Percentiles rank a stretch among this genome's conserved stretches.
phyloP scores from a whole-genome alignment of 2,888 invertebrate genomes.

The Lampropteryx suffumata region DNA sequence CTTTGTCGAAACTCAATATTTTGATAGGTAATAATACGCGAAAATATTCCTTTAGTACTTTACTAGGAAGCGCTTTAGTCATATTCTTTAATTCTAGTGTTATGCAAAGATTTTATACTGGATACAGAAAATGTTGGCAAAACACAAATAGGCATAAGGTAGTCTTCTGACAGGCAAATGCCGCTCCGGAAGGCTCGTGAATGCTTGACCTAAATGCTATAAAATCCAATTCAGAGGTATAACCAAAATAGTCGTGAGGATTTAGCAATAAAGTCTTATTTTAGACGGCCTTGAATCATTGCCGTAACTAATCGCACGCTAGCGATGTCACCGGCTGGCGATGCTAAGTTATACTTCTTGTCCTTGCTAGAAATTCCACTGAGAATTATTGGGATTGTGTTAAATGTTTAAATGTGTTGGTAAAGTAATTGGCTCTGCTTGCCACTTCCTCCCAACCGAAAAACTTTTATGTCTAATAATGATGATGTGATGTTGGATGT shows the following conservation, averaged over 20 bases:
- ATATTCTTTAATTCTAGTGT: too few relatives aligned
- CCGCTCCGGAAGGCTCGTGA: constrained; percentile 10
- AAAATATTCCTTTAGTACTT: too few relatives aligned
- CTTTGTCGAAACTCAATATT: too few relatives aligned
- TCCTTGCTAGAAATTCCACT: constrained; percentile 17
- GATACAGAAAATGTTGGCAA: too few relatives aligned
- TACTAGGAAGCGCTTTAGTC: too few relatives aligned
- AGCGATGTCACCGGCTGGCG: constrained; percentile 57
- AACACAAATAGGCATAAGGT: background rate
- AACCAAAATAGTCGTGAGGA: constrained; percentile 47
- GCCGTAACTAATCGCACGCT: constrained; percentile 54
- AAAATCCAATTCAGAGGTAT: constrained; percentile 14
- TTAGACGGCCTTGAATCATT: constrained; percentile 55
- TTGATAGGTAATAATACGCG: too few relatives aligned
- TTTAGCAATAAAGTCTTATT: constrained; percentile 52
- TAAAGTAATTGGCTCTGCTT: background rate
- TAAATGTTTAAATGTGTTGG: background rate
- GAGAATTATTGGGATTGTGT: constrained; percentile 8
- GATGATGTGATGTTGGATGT: too few relatives aligned
- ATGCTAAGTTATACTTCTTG: constrained; percentile 18
- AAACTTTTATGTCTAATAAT: too few relatives aligned
- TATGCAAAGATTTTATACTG: too few relatives aligned
- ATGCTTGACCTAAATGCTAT: constrained; percentile 18
- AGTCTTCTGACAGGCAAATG: constrained; percentile 15
- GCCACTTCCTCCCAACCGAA: too few relatives aligned